Base-by-base conservation (phyloP, 2,888 invertebrate species). In the Leptopilina myrica region DNA sequence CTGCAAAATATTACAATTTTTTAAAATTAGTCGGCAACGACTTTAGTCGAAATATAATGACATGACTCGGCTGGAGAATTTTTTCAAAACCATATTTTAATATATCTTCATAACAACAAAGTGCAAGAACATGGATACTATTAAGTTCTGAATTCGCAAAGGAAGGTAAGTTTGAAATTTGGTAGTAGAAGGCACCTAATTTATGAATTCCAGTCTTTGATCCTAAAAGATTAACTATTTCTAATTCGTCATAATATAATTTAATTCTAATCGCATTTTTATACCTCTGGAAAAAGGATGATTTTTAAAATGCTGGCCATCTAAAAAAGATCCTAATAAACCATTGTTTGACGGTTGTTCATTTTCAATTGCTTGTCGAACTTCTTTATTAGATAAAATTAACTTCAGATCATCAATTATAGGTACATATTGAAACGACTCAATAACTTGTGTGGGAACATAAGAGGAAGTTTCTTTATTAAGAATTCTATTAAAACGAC, bases 141-240 rank as follows among this genome's bases (percentile, higher is more conserved):
- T 77, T 78, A 9, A 84, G 62, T n/a, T 82, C 64, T 2, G 82
- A 83, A 76, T 84, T 84, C 62, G 82, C 64, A 33, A 81, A 77
- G 5, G 49, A 2, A 14, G 84, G 85, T 11, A 85, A 78, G 66
- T 85, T 83, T 46, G 78, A 69, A 53, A 84, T 80, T 56, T 76
- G 64, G 20, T 78, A 82, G 69, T 84, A 82, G 66, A 84, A 83
- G 14, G 15, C 53, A 14, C 81, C 81, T 53, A 85, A 67, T 78
- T 84, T 85, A 49, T 84, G 85, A 2, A 85, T 66, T 62, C 78
- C 75, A 4, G 82, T 83, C 79, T 85, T 85, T 2, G 81, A 83
- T 11, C 84, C 84, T 59, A 85, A 20, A 15, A 80, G 83, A 65
- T 83, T 85, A 0, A 80, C 80, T n/a, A 81, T 79, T 78, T 84